A percentile compares a stretch with the other conserved stretches of the same genome.
phyloP scores from a whole-genome alignment of 23 tunicate species.

The Ascidia mentula region DNA sequence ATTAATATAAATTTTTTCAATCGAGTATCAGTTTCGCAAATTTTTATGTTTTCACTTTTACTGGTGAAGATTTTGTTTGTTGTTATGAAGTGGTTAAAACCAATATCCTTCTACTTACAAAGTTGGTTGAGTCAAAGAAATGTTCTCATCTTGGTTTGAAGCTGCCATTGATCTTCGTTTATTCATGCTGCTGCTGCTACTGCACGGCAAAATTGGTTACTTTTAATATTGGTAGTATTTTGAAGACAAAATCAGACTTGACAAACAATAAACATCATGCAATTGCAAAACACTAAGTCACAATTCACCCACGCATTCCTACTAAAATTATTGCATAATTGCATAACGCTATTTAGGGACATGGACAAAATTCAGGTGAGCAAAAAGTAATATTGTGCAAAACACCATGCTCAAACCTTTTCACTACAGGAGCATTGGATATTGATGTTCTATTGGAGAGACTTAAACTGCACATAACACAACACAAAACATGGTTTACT shows the following conservation, averaged over 20 bases:
- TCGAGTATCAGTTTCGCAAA: not conserved
- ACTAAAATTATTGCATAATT: too few species aligned
- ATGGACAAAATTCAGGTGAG: too few species aligned
- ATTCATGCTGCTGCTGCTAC: not conserved
- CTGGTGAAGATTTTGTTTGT: not conserved
- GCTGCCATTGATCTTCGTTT: not conserved
- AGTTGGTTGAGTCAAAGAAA: not conserved
- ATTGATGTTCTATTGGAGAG: not conserved
- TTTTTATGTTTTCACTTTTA: not conserved
- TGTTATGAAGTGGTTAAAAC: not conserved
- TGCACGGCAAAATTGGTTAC: not conserved
- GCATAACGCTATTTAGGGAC: too few species aligned
- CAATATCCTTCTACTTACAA: not conserved
- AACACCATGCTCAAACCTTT: conserved; percentile 7
- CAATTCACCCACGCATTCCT: too few species aligned
- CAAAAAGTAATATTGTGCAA: too few species aligned
- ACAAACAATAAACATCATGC: not conserved
- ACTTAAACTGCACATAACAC: not conserved
- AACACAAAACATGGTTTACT: too few species aligned
- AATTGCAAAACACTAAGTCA: too few species aligned
- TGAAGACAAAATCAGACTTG: not conserved
- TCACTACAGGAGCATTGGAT: not conserved
- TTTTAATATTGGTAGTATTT: not conserved
- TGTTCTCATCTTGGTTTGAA: not conserved
- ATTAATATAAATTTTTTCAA: too few species aligned